phyloP scores from a whole-genome alignment of 2,888 invertebrate genomes.

The Heliconius sara region DNA sequence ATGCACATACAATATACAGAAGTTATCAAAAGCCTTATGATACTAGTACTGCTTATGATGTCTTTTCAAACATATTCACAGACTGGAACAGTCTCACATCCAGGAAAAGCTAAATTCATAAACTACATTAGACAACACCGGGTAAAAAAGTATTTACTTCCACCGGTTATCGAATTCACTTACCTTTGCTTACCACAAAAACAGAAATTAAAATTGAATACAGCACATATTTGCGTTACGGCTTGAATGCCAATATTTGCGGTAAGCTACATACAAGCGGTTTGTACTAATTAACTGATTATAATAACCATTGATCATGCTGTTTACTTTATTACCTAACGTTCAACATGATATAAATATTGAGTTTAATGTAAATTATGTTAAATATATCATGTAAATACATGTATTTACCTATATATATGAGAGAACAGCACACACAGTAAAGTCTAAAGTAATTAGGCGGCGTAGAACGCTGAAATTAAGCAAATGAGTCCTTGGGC shows the following conservation, averaged over 20 bases:
- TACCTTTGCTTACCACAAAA: neutral
- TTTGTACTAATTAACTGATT: conserved; percentile 16
- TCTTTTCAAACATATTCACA: neutral
- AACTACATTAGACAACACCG: neutral
- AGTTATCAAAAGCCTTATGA: neutral
- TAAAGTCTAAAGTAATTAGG: too few relatives aligned
- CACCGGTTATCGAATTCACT: neutral
- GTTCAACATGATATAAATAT: neutral
- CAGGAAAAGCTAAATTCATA: neutral
- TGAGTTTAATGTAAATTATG: neutral
- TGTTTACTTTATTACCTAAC: neutral
- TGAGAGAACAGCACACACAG: too few relatives aligned
- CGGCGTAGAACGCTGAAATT: too few relatives aligned
- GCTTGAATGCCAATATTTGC: conserved; percentile 1
- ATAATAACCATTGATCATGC: conserved; percentile 5
- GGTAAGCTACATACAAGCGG: neutral
- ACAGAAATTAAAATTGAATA: neutral
- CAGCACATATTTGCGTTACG: neutral
- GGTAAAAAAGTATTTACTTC: neutral
- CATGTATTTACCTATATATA: too few relatives aligned
- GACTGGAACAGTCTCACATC: neutral
- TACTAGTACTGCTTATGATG: neutral
- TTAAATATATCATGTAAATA: too few relatives aligned
- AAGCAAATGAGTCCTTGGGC: too few relatives aligned
- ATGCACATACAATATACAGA: neutral